A percentile compares a stretch with the other conserved stretches of the same genome.
These are phyloP conservation scores for Acanthosoma haemorrhoidale DNA, from an alignment of 2,888 invertebrate species.

Conservation along the genomic window DNA sequence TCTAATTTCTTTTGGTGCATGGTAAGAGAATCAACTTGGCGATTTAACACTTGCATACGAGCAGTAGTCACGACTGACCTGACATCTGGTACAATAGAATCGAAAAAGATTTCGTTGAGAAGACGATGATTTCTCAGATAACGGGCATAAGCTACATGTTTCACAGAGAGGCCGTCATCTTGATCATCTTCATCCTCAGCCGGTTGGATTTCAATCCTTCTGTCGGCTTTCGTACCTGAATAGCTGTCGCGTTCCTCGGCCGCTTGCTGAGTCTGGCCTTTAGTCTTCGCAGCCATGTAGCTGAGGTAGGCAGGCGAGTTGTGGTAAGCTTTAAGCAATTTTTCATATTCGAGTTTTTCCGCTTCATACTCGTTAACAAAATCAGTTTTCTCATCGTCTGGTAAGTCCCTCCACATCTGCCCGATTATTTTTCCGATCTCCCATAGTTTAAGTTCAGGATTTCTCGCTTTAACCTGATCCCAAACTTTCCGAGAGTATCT, in stretches of 20 bases:
- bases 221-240: slow-evolving; percentile 45
- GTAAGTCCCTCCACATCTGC: slow-evolving; percentile 93
- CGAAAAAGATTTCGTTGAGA: slow-evolving; percentile 96
- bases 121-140: slow-evolving; percentile 93
- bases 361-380: slow-evolving; percentile 93
- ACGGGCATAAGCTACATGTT: slow-evolving; percentile 90
- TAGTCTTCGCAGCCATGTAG: slow-evolving; percentile 88
- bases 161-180: slow-evolving; percentile 90
- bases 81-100: slow-evolving; percentile 95
- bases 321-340: slow-evolving; percentile 88
- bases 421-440: slow-evolving; percentile 98
- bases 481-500: slow-evolving; percentile 94
- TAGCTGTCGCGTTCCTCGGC: slow-evolving; percentile 39
- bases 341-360: slow-evolving; percentile 93
- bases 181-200: slow-evolving; percentile 91
- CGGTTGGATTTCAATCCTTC: slow-evolving; percentile 92
- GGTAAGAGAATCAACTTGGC: slow-evolving; percentile 91
- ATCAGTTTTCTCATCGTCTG: slow-evolving; percentile 85
- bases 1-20: slow-evolving; percentile 97
- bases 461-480: slow-evolving; percentile 93
- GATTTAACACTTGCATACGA: slow-evolving; percentile 86
- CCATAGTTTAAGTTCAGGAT: slow-evolving; percentile 95
- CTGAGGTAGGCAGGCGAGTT: slow-evolving; percentile 92
- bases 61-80: slow-evolving; percentile 92
- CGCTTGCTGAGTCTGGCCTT: slow-evolving; percentile 57